phyloP scores from a whole-genome alignment of 2,113 vertebrate species.

The Excalfactoria chinensis region DNA sequence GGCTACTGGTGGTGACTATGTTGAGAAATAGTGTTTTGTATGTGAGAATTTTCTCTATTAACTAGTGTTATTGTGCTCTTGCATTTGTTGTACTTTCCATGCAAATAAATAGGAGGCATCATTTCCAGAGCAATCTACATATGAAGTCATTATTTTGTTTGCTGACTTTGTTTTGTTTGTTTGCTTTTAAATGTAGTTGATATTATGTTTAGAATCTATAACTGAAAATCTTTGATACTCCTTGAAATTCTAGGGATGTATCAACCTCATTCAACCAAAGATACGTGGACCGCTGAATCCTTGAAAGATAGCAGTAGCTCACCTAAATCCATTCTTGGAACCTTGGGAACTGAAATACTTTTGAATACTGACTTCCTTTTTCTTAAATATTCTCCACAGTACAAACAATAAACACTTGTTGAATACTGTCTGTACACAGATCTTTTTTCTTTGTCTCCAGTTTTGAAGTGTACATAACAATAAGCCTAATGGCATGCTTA shows the following conservation, averaged over 20 bases:
- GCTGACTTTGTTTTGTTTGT: background rate
- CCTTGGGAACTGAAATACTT: conserved; percentile 28
- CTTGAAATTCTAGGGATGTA: conserved; percentile 25
- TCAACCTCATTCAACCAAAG: background rate
- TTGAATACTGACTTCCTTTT: background rate
- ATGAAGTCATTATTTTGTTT: background rate
- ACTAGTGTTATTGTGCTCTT: background rate
- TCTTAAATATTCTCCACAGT: background rate
- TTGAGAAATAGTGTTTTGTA: background rate
- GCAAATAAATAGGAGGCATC: background rate
- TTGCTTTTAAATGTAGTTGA: background rate
- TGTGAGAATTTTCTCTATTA: background rate
- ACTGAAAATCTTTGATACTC: conserved; percentile 27
- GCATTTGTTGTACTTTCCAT: background rate
- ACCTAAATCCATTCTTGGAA: conserved; percentile 34
- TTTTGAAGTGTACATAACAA: background rate
- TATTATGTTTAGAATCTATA: background rate
- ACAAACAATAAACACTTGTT: background rate
- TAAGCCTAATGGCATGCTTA: background rate
- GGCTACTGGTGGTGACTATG: background rate
- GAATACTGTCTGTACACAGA: background rate
- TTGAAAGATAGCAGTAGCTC: conserved; percentile 20
- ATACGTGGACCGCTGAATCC: conserved; percentile 2
- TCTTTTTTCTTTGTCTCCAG: background rate
- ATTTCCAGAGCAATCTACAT: background rate